Conservation (phyloP, 2,113 vertebrate genomes). For the Brachyhypopomus occidentalis region DNA sequence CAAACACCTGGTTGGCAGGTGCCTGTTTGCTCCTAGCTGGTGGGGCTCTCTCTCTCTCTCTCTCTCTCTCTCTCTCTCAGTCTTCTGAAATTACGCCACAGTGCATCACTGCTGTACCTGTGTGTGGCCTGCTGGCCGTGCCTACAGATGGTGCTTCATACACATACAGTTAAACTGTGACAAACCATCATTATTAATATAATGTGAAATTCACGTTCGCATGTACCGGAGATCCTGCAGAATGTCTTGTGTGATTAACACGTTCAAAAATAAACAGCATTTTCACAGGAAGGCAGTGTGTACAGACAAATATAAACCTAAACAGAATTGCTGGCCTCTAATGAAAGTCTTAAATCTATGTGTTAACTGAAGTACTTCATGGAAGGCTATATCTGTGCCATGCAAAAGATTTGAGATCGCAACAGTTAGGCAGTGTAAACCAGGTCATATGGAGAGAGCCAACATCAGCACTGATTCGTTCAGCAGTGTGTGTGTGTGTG, state of each 20-base stretch:
- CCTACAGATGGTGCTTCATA: no score
- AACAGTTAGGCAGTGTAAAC: not conserved
- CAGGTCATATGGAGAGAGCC: not conserved
- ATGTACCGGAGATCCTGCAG: not conserved
- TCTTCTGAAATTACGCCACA: not conserved
- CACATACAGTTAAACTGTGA: no score
- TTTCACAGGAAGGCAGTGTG: no score
- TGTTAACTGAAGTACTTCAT: not conserved
- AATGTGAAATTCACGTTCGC: not conserved
- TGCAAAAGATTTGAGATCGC: not conserved
- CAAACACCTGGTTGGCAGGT: not conserved
- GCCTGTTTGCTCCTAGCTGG: no score
- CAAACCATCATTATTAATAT: not conserved
- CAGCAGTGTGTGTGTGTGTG: constrained; percentile 5
- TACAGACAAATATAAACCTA: not conserved
- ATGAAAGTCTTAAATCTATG: not conserved
- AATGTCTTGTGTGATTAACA: not conserved
- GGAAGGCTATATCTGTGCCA: not conserved
- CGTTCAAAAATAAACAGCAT: no score
- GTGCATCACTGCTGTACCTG: no score
- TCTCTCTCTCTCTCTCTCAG: not conserved
- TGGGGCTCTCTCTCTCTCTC: no score
- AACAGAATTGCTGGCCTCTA: not conserved
- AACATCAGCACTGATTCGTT: not conserved
- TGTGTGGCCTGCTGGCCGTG: no score